Evolutionary conservation across 2,113 vertebrate genomes (phyloP).

Genomic region (Osmerus eperlanus): DNA sequence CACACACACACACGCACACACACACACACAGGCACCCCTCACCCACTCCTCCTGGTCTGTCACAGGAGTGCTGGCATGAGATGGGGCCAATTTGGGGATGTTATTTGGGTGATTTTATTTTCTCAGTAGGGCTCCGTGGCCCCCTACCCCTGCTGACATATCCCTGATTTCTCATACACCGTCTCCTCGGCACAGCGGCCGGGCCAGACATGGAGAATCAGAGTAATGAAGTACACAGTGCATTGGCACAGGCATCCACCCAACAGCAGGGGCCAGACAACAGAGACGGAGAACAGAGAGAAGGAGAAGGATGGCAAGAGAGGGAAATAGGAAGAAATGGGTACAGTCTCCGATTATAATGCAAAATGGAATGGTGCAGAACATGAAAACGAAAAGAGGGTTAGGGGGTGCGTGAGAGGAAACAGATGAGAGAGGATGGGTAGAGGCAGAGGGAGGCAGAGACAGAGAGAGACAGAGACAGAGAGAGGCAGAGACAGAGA

Average conservation of each 20-base stretch:
- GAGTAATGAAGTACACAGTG: constrained; percentile 73
- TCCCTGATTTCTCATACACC: constrained; percentile 60
- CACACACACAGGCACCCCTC: no score
- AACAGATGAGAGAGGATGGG: neutral
- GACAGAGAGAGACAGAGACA: constrained; percentile 7
- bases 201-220: constrained; percentile 72
- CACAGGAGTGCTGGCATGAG: constrained; percentile 31
- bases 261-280: constrained; percentile 47
- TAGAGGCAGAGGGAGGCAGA: neutral
- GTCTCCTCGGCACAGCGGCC: constrained; percentile 65
- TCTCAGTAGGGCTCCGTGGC: constrained; percentile 67
- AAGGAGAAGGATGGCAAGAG: constrained; percentile 3
- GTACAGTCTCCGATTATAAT: constrained; percentile 31
- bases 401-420: neutral
- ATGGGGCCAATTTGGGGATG: constrained; percentile 52
- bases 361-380: constrained; percentile 17
- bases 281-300: constrained; percentile 21
- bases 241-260: constrained; percentile 66
- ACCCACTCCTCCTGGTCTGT: constrained; percentile 21
- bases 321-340: constrained; percentile 9
- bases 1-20: neutral
- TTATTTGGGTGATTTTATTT: constrained; percentile 72
- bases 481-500: constrained; percentile 5
- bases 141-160: constrained; percentile 57
- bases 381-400: neutral